phyloP scores from a whole-genome alignment of 2,888 invertebrate species.

The Oligia fasciuncula region DNA sequence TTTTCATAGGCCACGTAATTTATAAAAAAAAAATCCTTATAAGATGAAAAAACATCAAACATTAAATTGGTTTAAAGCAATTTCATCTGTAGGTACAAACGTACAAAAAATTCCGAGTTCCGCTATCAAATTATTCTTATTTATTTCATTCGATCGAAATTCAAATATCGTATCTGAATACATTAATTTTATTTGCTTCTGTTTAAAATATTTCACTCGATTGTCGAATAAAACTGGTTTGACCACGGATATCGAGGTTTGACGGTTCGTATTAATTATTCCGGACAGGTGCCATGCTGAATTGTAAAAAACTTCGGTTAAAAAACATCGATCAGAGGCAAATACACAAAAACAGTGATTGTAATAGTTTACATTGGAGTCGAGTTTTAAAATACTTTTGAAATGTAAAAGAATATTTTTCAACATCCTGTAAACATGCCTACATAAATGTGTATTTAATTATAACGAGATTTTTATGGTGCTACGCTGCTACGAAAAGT shows the following conservation, averaged over 20 bases:
- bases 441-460: conserved; percentile 18
- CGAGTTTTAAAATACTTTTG: neutral
- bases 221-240: conserved; percentile 33
- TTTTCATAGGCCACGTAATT: neutral
- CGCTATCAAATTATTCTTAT: conserved; percentile 42
- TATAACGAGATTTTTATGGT: conserved; percentile 18
- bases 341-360: neutral
- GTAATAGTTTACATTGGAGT: neutral
- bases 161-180: conserved; percentile 55
- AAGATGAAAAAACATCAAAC: neutral
- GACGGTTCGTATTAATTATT: conserved; percentile 12
- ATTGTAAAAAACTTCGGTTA: conserved; percentile 18
- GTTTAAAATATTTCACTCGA: conserved; percentile 28
- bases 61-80: neutral
- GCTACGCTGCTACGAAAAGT: conserved; percentile 51
- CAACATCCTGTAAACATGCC: neutral
- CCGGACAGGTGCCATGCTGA: neutral
- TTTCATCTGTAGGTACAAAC: neutral
- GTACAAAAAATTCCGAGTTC: neutral
- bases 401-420: conserved; percentile 3
- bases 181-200: conserved; percentile 45
- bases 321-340: conserved; percentile 14
- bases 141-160: conserved; percentile 55
- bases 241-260: neutral
- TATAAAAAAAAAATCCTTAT: neutral